phyloP scores from a whole-genome alignment of 2,113 vertebrate species.

The Bombycilla garrulus region DNA sequence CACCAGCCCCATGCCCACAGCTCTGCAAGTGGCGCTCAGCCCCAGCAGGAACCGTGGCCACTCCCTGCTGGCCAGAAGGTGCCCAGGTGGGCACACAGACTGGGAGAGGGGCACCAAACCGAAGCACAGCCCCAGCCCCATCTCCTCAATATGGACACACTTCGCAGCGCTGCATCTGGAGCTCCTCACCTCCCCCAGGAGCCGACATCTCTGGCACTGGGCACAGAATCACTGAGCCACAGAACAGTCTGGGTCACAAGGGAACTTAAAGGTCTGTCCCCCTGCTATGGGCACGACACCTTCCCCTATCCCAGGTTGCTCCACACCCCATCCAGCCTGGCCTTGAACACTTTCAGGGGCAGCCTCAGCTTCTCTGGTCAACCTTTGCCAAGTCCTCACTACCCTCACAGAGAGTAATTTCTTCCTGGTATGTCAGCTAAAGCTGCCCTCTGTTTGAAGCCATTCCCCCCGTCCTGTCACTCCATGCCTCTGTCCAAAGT shows the following conservation, averaged over 20 bases:
- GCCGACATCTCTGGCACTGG: rapidly evolving
- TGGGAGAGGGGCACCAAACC: not conserved
- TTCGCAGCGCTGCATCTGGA: not conserved
- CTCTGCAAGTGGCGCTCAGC: rapidly evolving
- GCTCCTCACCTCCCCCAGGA: not conserved
- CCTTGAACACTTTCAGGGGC: not conserved
- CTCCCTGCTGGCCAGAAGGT: not conserved
- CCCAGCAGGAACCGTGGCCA: rapidly evolving
- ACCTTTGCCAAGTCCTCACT: not conserved
- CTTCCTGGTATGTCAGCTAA: not conserved
- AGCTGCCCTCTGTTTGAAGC: not conserved
- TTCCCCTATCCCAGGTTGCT: not conserved
- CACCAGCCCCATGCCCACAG: rapidly evolving
- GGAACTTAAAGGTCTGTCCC: too few relatives aligned
- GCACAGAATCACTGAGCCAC: too few relatives aligned
- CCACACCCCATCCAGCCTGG: not conserved
- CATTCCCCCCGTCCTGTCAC: not conserved
- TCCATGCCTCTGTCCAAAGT: not conserved
- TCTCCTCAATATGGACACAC: not conserved
- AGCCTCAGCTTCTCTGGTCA: not conserved
- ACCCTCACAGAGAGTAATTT: not conserved
- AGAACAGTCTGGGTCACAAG: not conserved
- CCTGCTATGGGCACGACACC: not conserved
- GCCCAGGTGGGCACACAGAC: rapidly evolving
- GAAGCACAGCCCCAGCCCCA: not conserved